Evolutionary conservation across 2,797 vertebrate species (phyloP).

Genomic region (Lepus oiostolus): DNA sequence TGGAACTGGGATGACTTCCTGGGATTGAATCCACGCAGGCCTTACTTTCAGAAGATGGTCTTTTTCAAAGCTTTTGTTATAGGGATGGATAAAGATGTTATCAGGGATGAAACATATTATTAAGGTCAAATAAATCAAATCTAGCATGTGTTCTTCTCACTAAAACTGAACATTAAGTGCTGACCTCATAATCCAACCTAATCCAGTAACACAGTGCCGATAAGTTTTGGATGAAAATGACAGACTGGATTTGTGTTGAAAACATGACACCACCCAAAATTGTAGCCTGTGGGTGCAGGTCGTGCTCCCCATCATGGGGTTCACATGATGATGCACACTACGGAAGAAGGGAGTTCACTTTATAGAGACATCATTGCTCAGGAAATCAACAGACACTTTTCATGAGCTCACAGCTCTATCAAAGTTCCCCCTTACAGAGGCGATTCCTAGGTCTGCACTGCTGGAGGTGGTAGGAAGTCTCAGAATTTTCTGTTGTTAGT

Average conservation of each 20-base stretch:
- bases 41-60: not conserved
- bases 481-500: not conserved
- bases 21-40: not conserved
- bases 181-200: not conserved
- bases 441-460: not conserved
- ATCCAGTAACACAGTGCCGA: not conserved
- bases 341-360: not conserved
- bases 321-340: not conserved
- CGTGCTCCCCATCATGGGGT: not conserved
- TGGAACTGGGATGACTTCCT: not conserved
- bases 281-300: not conserved
- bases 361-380: not conserved
- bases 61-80: not conserved
- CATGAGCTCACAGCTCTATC: not conserved
- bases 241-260: not conserved
- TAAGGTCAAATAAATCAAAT: slow-evolving; percentile 21
- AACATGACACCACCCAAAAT: not conserved
- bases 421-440: not conserved
- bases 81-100: not conserved
- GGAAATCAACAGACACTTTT: not conserved
- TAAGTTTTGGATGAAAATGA: not conserved
- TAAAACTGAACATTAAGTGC: not conserved
- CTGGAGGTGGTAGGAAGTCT: not conserved
- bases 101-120: not conserved
- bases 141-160: not conserved